Base-by-base conservation (phyloP, 1,140 invertebrate species). In the Stegodyphus dumicola region DNA sequence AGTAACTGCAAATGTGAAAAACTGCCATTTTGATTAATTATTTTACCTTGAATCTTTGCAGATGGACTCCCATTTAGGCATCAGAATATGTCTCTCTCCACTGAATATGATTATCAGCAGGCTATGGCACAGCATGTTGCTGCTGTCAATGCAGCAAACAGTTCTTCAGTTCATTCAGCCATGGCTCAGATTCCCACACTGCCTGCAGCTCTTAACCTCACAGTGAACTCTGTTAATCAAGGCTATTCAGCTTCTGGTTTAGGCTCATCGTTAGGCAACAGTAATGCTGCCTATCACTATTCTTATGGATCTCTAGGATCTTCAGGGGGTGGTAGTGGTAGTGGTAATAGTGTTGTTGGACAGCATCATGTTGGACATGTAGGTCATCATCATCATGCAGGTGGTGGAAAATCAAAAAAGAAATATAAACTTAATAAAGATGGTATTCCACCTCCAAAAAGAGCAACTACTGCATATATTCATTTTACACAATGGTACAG, bases 401-500 rank as follows among this genome's bases (percentile, higher is more conserved):
- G 84, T 64, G 84, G 84, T 74, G 86, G 86, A 33, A 87, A 88
- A 70, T 87, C 88, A 65, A 87, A 88, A 69, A 89, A 89, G 78
- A 87, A 88, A 56, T 86, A 85, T 15, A 89, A 89, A 85, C 77
- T 89, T 11, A 89, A 89, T 64, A 89, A 88, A 77, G 88, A 88
- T 71, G 88, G 88, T 52, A 81, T 89, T 66, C 89, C 88, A 49
- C 87, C 88, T 53, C 89, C 89, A 4, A 89, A 89, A 77, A 66
- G 89, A 65, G 89, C 89, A 10, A 88, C 88, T 17, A 89, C 89
- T 17, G 88, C 89, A 10, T 89, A 89, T 80, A 89, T 89, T 13
- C 88, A 89, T 78, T 89, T 89, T 65, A 89, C 89, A 11, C 89
- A 89, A 69, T 89, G 88, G 87, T 89, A 89, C 70, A 81, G 89